Base-by-base conservation (phyloP, 2,888 invertebrate species). In the Rosalia funebris region DNA sequence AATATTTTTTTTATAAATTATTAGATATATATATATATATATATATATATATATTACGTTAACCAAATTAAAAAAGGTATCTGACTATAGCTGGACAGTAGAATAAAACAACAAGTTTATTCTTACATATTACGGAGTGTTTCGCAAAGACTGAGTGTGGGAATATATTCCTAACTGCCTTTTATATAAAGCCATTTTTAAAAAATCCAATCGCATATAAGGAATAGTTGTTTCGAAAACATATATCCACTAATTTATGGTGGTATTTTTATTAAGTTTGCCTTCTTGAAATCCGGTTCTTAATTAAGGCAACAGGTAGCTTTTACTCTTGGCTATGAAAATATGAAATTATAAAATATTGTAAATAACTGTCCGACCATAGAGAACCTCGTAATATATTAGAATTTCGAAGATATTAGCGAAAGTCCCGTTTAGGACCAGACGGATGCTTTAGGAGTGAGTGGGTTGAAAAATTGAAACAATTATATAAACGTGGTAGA, bases 221-320 rank as follows among this genome's bases (percentile, higher is more conserved):
- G 48, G 48, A 34, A 34, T 34, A 55, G 44, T 55, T 16, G 44
- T 46, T 55, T 55, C 55, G 55, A 55, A 55, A 44, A 44, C 46
- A 32, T 7, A 45, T 45, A 36, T 42, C 41, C 32, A 19, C 25
- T 55, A 57, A 57, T 57, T 57, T 57, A 57, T 57, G 41, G 57
- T 44, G 25, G 42, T 57, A 46, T 57, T 57, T 57, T 50, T 57
- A 45, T 39, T 56, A 42, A 57, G 25, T 45, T 57, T 48, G 25
- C 20, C 44, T 46, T 56, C 32, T 45, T 14, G 44, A 48, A 57
- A 57, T 57, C 57, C 57, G 57, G 57, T 57, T 57, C 41, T 50
- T 57, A 57, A 57, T 57, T 50, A 57, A 50, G 14, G 25, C 20
- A 57, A 52, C 57, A 50, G 57, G 57, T 57, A 57, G 57, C 57